Conservation (phyloP, 2,888 invertebrate species). For the Camptogramma bilineatum region DNA sequence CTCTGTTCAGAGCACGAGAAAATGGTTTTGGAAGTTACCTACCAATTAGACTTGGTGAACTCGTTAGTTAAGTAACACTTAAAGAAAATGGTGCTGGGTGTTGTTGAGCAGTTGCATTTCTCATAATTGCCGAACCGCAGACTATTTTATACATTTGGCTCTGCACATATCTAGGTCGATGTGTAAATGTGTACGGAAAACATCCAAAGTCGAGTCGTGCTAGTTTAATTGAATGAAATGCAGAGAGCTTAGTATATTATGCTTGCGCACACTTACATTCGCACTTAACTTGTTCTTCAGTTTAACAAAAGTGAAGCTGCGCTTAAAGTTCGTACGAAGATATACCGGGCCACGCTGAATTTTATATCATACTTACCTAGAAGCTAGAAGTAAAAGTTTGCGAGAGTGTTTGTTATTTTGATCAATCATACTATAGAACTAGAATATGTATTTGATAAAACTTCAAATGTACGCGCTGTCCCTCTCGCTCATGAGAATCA, state of each 20-base stretch:
- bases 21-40: conserved; percentile 34
- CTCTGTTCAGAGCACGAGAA: conserved; percentile 26
- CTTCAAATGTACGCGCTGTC: too few species aligned
- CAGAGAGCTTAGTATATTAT: neutral
- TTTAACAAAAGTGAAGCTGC: neutral
- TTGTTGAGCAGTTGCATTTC: conserved; percentile 18
- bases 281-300: neutral
- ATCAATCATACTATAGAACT: neutral
- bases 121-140: conserved; percentile 10
- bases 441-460: too few species aligned
- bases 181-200: neutral
- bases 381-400: neutral
- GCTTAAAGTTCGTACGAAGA: neutral
- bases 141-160: neutral
- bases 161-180: neutral
- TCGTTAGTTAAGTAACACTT: conserved; percentile 29
- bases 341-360: neutral
- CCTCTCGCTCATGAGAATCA: too few species aligned
- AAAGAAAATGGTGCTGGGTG: conserved; percentile 16
- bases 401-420: neutral
- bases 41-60: conserved; percentile 28
- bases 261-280: neutral
- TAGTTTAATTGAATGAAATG: neutral
- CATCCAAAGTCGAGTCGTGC: conserved; percentile 2
- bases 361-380: neutral